These are phyloP conservation scores for Erynnis tages DNA, from an alignment of 2,888 invertebrate species.

Conservation along the genomic window DNA sequence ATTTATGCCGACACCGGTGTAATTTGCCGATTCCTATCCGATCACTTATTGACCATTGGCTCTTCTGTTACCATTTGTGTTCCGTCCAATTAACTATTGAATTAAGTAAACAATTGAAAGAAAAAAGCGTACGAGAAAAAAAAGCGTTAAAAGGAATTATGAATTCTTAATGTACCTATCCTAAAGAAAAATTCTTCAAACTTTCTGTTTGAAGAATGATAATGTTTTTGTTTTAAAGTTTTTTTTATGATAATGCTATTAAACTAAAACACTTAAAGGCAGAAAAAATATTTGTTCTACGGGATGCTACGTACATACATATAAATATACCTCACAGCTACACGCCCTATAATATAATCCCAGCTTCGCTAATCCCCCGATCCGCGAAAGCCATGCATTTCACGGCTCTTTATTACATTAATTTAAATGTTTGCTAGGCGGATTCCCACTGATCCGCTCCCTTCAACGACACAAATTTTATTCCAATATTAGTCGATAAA, in stretches of 20 bases:
- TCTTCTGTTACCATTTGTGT: constrained; percentile 31
- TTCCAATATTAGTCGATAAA: constrained; percentile 32
- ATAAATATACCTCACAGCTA: too few relatives aligned
- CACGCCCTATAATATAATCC: constrained; percentile 37
- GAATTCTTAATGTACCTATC: too few relatives aligned
- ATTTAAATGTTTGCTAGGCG: constrained; percentile 76
- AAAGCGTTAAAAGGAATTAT: too few relatives aligned
- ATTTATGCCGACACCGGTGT: constrained; percentile 66
- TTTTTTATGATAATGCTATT: too few relatives aligned
- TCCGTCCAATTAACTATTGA: constrained; percentile 2
- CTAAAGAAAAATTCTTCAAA: too few relatives aligned
- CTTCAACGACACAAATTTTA: constrained; percentile 50
- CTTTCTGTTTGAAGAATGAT: too few relatives aligned
- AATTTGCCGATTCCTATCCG: constrained; percentile 65
- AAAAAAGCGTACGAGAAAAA: too few relatives aligned
- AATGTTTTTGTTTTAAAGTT: too few relatives aligned
- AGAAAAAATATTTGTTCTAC: too few relatives aligned
- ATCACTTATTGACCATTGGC: constrained; percentile 66
- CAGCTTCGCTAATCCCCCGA: constrained; percentile 55
- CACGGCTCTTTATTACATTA: constrained; percentile 79
- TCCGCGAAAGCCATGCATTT: constrained; percentile 66
- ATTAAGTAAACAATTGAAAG: neutral
- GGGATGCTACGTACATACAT: neutral
- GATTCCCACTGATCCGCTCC: constrained; percentile 53
- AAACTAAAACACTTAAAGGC: too few relatives aligned